Evolutionary conservation across 2,888 invertebrate species (phyloP), one percentile per base, ranked within the genome.

Genomic region (Pollenia labialis): DNA sequence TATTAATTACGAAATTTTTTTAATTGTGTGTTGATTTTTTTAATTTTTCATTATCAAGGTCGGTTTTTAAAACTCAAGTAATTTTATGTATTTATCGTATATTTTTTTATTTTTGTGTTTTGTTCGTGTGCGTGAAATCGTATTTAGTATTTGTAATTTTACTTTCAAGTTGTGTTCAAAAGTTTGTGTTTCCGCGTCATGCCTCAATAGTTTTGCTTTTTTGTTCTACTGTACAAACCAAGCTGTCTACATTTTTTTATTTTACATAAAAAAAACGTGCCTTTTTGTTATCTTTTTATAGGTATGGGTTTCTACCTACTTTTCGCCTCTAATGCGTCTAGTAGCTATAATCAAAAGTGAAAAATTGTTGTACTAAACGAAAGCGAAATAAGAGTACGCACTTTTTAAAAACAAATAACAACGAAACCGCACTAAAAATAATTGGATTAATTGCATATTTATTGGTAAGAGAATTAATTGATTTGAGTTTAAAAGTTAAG

Each of bases 11-110:
- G 56, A 62, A 74, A 74, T 69, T 77, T 54, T 60, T 56, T n/a
- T 18, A 66, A 77, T 60, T 40, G 50, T 46, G 42, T 56, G 48
- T 64, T 50, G 46, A 42, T 44, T 62, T 76, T 66, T 16, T 68
- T 42, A 23, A 23, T 42, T 83, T 52, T 87, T 87, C 87, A 87
- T 87, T 83, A 69, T 62, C 87, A 87, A 87, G 87, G 87, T 81
- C 87, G 60, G 32, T 40, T 52, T 81, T 48, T 79, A 68, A 68
- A 69, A 54, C 14, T 66, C 16, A 40, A 81, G 54, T 50, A 72
- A 16, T 64, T 68, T 60, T 60, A 60, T 50, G 64, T 56, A 58
- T 69, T 76, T 74, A 54, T 40, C 18, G 16, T 50, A 23, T 48
- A 42, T 4, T 48, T 23, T 23, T 23, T 75, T 50, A 48, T 42